phyloP scores from a whole-genome alignment of 1,140 invertebrate genomes.

The Augochlora pura region DNA sequence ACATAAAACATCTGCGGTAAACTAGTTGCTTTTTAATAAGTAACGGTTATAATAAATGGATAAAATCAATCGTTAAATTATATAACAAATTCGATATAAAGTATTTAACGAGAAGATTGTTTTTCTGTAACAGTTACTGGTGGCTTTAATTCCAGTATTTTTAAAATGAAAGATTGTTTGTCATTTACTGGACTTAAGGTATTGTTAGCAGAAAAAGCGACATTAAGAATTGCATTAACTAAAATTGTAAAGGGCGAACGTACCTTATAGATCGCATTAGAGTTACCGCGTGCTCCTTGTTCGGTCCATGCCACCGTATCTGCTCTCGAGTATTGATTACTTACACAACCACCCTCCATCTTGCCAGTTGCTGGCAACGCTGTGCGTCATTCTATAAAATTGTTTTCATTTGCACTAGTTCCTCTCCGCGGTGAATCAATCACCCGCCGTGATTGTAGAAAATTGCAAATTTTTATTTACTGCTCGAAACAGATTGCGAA shows the following conservation, averaged over 20 bases:
- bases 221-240: not conserved
- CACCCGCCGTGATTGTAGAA: no score
- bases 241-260: not conserved
- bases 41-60: no score
- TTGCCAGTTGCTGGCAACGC: conserved; percentile 56
- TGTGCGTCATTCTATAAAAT: conserved; percentile 20
- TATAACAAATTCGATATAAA: no score
- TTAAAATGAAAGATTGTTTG: not conserved
- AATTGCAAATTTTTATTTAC: no score
- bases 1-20: no score
- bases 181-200: not conserved
- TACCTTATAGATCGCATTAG: not conserved
- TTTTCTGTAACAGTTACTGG: no score
- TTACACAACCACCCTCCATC: conserved; percentile 56
- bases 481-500: no score
- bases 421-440: not conserved
- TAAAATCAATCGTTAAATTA: no score
- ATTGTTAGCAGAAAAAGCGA: not conserved
- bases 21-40: no score
- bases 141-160: no score
- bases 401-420: conserved; percentile 4
- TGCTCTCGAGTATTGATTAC: conserved; percentile 68
- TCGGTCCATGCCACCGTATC: conserved; percentile 59
- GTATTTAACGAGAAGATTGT: no score
- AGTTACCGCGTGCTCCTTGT: conserved; percentile 5